Conservation (phyloP, 2,797 vertebrate species). For the Lagodon rhomboides region DNA sequence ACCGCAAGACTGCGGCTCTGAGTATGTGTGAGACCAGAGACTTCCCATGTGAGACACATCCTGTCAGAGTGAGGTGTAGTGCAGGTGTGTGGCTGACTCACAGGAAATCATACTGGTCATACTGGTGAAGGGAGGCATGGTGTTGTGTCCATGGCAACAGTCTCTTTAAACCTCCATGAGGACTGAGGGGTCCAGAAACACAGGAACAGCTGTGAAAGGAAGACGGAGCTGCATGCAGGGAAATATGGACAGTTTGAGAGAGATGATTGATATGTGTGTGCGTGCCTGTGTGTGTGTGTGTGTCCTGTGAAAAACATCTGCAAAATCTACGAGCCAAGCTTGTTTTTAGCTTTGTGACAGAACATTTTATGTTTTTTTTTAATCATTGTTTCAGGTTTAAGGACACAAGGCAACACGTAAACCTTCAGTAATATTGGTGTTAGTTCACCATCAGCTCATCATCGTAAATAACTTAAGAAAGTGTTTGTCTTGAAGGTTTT, state of each 20-base stretch:
- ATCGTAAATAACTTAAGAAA: too few relatives aligned
- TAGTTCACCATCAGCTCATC: too few relatives aligned
- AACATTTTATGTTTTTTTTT: not conserved
- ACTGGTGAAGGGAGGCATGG: slow-evolving; percentile 21
- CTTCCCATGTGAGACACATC: slow-evolving; percentile 63
- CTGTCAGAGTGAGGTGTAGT: slow-evolving; percentile 57
- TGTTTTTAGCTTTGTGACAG: not conserved
- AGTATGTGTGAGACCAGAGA: slow-evolving; percentile 55
- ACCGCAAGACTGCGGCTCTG: slow-evolving; percentile 51
- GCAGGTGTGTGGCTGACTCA: slow-evolving; percentile 69
- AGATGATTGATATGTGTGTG: slow-evolving; percentile 1
- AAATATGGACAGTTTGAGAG: slow-evolving; percentile 18
- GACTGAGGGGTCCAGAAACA: slow-evolving; percentile 34
- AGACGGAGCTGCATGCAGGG: slow-evolving; percentile 9
- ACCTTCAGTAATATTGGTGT: too few relatives aligned
- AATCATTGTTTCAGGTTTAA: not conserved
- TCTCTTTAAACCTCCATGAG: slow-evolving; percentile 25
- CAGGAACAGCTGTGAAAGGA: slow-evolving; percentile 20
- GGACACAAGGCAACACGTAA: not conserved
- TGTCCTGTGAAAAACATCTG: slow-evolving; percentile 8
- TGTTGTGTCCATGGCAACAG: slow-evolving; percentile 67
- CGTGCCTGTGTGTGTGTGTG: not conserved
- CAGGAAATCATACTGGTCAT: slow-evolving; percentile 68
- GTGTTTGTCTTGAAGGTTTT: too few relatives aligned
- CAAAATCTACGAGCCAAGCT: not conserved